Conservation (phyloP, 2,888 invertebrate genomes). For the Leucozona laternaria region DNA sequence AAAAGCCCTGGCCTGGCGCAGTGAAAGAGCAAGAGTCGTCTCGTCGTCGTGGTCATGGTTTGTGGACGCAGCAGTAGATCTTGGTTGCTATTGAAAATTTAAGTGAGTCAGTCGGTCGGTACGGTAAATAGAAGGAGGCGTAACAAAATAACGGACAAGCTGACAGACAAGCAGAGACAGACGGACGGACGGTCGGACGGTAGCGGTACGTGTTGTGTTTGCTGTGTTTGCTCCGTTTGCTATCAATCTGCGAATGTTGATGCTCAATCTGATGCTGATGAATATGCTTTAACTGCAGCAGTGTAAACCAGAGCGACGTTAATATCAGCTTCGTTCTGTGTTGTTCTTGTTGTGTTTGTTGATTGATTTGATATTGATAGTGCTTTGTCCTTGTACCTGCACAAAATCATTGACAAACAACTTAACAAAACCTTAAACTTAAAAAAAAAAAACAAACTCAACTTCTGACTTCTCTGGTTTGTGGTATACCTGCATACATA, state of each 20-base stretch:
- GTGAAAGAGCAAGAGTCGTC: slow-evolving; percentile 30
- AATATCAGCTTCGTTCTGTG: slow-evolving; percentile 3
- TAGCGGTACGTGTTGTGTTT: slow-evolving; percentile 32
- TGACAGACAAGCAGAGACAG: slow-evolving; percentile 26
- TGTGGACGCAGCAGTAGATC: slow-evolving; percentile 32
- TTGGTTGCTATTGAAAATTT: slow-evolving; percentile 37
- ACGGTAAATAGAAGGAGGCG: slow-evolving; percentile 22
- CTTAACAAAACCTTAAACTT: not conserved
- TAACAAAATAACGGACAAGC: slow-evolving; percentile 19
- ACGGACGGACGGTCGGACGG: slow-evolving; percentile 28
- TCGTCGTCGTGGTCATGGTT: slow-evolving; percentile 30
- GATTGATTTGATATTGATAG: slow-evolving; percentile 10
- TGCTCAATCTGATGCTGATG: slow-evolving; percentile 4
- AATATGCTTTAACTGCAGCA: slow-evolving; percentile 7
- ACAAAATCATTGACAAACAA: slow-evolving; percentile 20
- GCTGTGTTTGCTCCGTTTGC: slow-evolving; percentile 9
- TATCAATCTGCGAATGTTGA: slow-evolving; percentile 9
- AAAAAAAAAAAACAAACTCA: not conserved
- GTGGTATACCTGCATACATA: not conserved
- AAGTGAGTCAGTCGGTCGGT: slow-evolving; percentile 29
- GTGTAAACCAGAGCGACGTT: slow-evolving; percentile 2
- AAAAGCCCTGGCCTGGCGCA: slow-evolving; percentile 38
- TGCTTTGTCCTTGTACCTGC: not conserved
- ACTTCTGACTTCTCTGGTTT: not conserved
- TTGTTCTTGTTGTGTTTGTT: slow-evolving; percentile 18